A percentile compares a stretch with the other conserved stretches of the same genome.
Evolutionary conservation across 92 coral and sea anemone genomes (phyloP).

Genomic region (Epizoanthus ramosus): DNA sequence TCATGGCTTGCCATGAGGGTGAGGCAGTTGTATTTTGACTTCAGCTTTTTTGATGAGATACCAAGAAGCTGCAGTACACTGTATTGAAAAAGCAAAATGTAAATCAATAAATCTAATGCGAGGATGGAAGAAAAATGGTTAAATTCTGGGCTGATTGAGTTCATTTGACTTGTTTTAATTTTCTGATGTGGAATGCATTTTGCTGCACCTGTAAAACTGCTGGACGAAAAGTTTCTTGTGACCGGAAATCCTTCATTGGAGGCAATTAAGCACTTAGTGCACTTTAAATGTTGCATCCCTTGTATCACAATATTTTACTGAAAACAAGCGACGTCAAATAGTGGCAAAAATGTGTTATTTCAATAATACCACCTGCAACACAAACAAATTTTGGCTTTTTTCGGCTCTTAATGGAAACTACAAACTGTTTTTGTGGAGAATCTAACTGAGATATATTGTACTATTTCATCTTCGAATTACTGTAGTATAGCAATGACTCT

Average conservation of each 20-base stretch:
- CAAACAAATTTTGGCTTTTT: not conserved
- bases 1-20: no score
- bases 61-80: no score
- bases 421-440: not conserved
- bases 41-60: no score
- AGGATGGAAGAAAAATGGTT: no score
- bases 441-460: not conserved
- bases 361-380: not conserved
- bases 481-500: not conserved
- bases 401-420: not conserved
- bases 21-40: no score
- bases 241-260: constrained; percentile 33
- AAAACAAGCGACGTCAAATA: not conserved
- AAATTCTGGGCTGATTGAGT: no score
- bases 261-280: constrained; percentile 35
- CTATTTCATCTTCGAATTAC: not conserved
- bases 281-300: constrained; percentile 33
- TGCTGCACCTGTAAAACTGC: constrained; percentile 25
- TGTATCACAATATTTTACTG: not conserved
- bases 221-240: constrained; percentile 17
- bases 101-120: no score
- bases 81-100: no score
- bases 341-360: constrained; percentile 26
- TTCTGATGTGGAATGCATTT: constrained; percentile 30
- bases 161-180: not conserved